phyloP scores from a whole-genome alignment of 2,113 vertebrate genomes.

The Tringa solitaria region DNA sequence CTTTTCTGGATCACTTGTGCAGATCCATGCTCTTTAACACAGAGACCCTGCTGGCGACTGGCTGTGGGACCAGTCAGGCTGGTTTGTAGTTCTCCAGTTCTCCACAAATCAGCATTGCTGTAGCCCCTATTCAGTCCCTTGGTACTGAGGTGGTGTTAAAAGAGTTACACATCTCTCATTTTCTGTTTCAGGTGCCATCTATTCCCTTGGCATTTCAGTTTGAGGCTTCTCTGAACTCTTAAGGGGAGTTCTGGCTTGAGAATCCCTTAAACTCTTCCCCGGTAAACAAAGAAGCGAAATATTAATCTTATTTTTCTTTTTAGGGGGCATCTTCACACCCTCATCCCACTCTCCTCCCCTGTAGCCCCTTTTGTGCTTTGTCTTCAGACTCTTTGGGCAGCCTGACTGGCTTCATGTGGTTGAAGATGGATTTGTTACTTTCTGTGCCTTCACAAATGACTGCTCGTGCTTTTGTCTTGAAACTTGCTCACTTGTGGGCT shows the following conservation, averaged over 20 bases:
- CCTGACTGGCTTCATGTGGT: neutral
- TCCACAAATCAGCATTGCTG: accelerated
- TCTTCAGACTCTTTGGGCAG: neutral
- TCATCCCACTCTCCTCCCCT: too few relatives aligned
- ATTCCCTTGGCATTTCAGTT: neutral
- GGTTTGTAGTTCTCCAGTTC: neutral
- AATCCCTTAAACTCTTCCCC: neutral
- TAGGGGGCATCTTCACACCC: neutral
- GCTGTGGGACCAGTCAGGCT: neutral
- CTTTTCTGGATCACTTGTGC: neutral
- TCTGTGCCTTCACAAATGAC: neutral
- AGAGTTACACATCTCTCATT: neutral
- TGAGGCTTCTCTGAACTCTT: neutral
- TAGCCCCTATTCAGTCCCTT: neutral
- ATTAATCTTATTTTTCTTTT: neutral
- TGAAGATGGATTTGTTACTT: neutral
- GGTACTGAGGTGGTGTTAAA: too few relatives aligned
- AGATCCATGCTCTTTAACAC: too few relatives aligned
- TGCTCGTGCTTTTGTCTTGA: neutral
- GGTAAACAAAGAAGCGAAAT: neutral
- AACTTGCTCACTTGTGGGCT: neutral
- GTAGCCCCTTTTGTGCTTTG: neutral
- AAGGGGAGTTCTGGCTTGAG: neutral
- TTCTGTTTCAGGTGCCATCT: accelerated
- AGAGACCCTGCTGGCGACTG: neutral